Base-by-base conservation (phyloP, 2,797 vertebrate species). In the Brotogeris chrysoptera region DNA sequence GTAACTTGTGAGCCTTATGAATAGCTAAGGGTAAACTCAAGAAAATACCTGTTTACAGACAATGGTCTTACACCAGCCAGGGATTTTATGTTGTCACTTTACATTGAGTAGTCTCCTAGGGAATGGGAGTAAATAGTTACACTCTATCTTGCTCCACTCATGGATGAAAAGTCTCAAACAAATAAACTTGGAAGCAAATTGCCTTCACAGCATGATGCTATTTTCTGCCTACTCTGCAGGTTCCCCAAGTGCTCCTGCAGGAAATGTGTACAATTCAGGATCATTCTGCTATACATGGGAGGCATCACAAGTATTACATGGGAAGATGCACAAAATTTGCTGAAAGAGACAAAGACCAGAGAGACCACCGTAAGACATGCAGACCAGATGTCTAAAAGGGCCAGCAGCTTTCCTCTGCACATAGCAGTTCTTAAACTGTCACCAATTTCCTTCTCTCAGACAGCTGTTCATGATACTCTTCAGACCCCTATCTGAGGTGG, bases 151-250 rank as follows among this genome's bases (percentile, higher is more conserved):
- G 32, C 43, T 86, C 23, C 27, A n/a, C 12, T 90, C 16, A 34
- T 24, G 71, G 68, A 38, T 80, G 52, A 90, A 84, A 90, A 60
- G 30, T 86, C 50, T 71, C 46, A 61, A 81, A 68, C 25, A 76
- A 86, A 39, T 13, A 50, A 52, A 49, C 12, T 18, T 10, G 38
- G 60, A 93, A 85, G 20, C 14, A 91, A 82, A 61, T 49, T 85
- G 23, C 13, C 74, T 82, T 88, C 71, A 41, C 55, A 85, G 24
- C 39, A 52, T 2, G 3, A 34, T 43, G 50, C 27, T 5, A 7
- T 76, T 92, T 91, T 79, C 66, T 89, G 46, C n/a, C 15, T 69
- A 38, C 16, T n/a, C 78, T 91, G n/a, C 21, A 43, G 52, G 68
- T 91, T 91, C 8, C 49, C 34, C 27, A 16, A 12, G 15, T 43